These are phyloP conservation scores for Myripristis jacobus DNA, from an alignment of 2,797 vertebrate species.

Conservation along the genomic window DNA sequence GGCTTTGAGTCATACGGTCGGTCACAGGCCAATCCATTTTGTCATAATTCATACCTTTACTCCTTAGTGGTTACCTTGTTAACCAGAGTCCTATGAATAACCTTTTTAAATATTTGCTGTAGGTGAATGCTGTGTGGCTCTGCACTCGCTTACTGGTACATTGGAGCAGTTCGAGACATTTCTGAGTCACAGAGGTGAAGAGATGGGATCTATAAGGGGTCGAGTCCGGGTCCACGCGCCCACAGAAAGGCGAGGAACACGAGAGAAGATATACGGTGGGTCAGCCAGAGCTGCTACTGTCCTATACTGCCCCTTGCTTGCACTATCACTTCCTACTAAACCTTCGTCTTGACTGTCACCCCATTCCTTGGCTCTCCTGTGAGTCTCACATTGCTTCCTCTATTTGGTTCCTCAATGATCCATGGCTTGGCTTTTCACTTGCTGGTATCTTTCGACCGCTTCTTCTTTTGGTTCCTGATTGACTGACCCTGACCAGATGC, in stretches of 20 bases:
- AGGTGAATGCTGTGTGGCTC: slow-evolving; percentile 88
- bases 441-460: slow-evolving; percentile 72
- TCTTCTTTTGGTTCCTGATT: slow-evolving; percentile 81
- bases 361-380: slow-evolving; percentile 61
- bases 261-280: slow-evolving; percentile 83
- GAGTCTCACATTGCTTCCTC: slow-evolving; percentile 77
- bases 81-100: background rate
- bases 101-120: background rate
- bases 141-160: slow-evolving; percentile 74
- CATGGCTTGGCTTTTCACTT: slow-evolving; percentile 74
- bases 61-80: background rate
- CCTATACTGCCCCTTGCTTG: slow-evolving; percentile 53
- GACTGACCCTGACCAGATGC: slow-evolving; percentile 80
- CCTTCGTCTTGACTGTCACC: slow-evolving; percentile 48
- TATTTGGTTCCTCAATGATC: slow-evolving; percentile 78
- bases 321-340: slow-evolving; percentile 74
- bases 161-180: slow-evolving; percentile 86
- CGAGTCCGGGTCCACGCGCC: slow-evolving; percentile 81
- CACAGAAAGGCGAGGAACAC: slow-evolving; percentile 71
- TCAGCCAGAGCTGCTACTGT: slow-evolving; percentile 24
- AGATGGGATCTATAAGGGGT: slow-evolving; percentile 88
- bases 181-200: slow-evolving; percentile 87
- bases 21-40: slow-evolving; percentile 38
- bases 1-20: slow-evolving; percentile 89
- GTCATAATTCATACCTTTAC: background rate